These are phyloP conservation scores for Eudyptes chrysolophus DNA, from an alignment of 2,113 vertebrate species.

Conservation along the genomic window DNA sequence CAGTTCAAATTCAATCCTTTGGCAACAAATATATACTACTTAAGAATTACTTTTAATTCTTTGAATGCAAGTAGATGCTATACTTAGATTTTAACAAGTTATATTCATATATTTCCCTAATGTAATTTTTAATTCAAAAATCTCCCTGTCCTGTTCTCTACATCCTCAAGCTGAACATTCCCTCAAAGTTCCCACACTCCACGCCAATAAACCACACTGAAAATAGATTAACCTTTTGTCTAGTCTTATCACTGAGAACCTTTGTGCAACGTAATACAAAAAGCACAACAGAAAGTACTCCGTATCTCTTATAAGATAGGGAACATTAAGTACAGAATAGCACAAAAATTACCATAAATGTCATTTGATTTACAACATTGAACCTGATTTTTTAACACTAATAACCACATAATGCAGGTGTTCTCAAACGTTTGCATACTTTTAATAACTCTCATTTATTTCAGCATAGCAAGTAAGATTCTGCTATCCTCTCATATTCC, in stretches of 20 bases:
- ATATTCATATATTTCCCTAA: background rate
- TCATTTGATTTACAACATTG: background rate
- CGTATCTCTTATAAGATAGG: background rate
- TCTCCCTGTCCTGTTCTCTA: background rate
- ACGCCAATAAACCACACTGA: conserved; percentile 58
- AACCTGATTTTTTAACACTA: background rate
- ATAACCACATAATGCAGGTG: background rate
- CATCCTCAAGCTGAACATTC: background rate
- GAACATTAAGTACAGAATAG: conserved; percentile 20
- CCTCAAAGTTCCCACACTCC: conserved; percentile 24
- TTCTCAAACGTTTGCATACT: background rate
- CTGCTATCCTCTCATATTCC: background rate
- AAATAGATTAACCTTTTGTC: conserved; percentile 66
- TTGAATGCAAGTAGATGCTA: background rate
- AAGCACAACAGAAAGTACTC: background rate
- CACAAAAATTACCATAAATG: background rate
- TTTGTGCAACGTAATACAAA: conserved; percentile 1
- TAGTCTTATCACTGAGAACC: conserved; percentile 55
- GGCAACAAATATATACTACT: background rate
- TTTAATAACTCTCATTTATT: background rate
- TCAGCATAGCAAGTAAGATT: background rate
- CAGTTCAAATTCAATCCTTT: background rate
- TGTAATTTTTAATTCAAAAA: background rate
- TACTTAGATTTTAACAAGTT: background rate
- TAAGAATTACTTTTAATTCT: background rate